A percentile compares a stretch with the other conserved stretches of the same genome.
Evolutionary conservation across 2,113 vertebrate genomes (phyloP).

Genomic region (Egretta garzetta): DNA sequence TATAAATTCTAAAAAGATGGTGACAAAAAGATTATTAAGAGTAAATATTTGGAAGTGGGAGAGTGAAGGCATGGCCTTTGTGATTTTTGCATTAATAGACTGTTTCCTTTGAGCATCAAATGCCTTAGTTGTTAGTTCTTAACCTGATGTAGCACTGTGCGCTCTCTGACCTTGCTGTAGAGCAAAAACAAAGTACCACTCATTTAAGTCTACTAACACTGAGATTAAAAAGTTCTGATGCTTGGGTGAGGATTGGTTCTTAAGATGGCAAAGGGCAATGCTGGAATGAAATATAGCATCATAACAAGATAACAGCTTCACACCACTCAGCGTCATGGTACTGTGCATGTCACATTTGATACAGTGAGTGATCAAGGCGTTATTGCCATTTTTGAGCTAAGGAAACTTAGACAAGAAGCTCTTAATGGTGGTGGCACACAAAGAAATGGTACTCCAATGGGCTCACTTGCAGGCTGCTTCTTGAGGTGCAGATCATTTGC

Average conservation of each 20-base stretch:
- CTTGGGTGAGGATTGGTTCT: not conserved
- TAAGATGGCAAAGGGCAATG: not conserved
- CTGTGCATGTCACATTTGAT: not conserved
- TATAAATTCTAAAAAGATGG: not conserved
- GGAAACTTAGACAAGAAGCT: not conserved
- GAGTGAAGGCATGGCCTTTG: not conserved
- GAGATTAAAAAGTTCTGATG: not conserved
- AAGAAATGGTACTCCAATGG: not conserved
- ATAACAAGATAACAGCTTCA: not conserved
- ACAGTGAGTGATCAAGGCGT: not conserved
- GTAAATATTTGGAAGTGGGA: not conserved
- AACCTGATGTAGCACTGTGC: constrained; percentile 12
- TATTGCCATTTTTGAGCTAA: not conserved
- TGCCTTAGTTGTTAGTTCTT: constrained; percentile 28
- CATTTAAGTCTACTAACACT: not conserved
- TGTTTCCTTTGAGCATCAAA: not conserved
- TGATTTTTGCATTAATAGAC: not conserved
- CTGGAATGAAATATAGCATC: constrained; percentile 1
- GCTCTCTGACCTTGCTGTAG: constrained; percentile 17
- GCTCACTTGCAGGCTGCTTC: not conserved
- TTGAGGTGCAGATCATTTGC: not conserved
- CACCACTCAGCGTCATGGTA: not conserved
- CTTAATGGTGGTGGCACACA: not conserved
- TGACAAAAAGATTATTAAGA: not conserved
- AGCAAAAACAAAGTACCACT: not conserved